phyloP scores from a whole-genome alignment of 2,113 vertebrate genomes.

The Tupaia chinensis region DNA sequence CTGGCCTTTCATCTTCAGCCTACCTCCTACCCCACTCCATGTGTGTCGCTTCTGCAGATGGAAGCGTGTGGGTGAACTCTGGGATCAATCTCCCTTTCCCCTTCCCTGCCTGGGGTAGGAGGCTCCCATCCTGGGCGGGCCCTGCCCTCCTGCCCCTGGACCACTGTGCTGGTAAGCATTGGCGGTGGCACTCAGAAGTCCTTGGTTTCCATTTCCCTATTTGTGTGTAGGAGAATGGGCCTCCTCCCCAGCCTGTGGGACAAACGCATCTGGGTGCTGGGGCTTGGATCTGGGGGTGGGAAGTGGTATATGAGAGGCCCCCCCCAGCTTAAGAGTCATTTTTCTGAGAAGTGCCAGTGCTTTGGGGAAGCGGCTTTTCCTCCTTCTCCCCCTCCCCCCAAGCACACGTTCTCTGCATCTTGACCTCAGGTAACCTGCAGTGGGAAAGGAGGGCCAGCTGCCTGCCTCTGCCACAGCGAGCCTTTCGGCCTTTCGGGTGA shows the following conservation, averaged over 20 bases:
- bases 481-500: constrained; percentile 34
- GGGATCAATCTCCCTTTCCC: background rate
- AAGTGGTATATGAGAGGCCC: constrained; percentile 69
- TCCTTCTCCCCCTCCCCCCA: background rate
- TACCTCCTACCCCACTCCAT: background rate
- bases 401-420: constrained; percentile 32
- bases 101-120: background rate
- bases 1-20: constrained; percentile 3
- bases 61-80: background rate
- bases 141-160: background rate
- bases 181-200: background rate
- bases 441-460: constrained; percentile 68
- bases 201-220: constrained; percentile 30
- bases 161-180: background rate
- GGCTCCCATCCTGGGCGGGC: background rate
- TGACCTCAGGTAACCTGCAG: constrained; percentile 81
- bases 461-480: constrained; percentile 8
- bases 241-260: constrained; percentile 48
- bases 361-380: constrained; percentile 79
- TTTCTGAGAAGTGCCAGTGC: constrained; percentile 82
- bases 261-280: constrained; percentile 37
- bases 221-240: background rate
- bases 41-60: background rate
- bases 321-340: constrained; percentile 66
- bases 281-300: constrained; percentile 68